These are phyloP conservation scores for Sternarchorhynchus goeldii DNA, from an alignment of 2,797 vertebrate genomes.

Conservation along the genomic window DNA sequence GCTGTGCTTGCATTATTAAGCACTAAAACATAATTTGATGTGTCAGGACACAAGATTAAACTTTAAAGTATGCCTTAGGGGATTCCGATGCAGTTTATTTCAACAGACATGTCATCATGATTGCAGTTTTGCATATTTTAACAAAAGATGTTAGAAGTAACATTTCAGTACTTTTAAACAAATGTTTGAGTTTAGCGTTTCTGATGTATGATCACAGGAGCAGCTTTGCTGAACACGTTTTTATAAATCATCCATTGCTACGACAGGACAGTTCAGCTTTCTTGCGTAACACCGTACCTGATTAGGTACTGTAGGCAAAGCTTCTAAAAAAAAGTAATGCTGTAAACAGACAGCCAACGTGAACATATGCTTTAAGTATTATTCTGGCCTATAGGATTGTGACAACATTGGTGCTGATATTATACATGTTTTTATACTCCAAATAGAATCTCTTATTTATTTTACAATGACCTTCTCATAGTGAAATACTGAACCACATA, in stretches of 20 bases:
- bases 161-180: slow-evolving; percentile 7
- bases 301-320: slow-evolving; percentile 21
- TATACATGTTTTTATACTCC: neutral
- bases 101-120: slow-evolving; percentile 1
- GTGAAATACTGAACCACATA: too few species aligned
- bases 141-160: slow-evolving; percentile 1
- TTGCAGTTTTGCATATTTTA: slow-evolving; percentile 21
- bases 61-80: slow-evolving; percentile 8
- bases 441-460: too few species aligned
- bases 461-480: too few species aligned
- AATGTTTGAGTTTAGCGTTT: neutral
- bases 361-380: slow-evolving; percentile 9
- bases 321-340: neutral
- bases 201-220: slow-evolving; percentile 33
- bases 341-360: neutral
- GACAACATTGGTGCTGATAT: slow-evolving; percentile 16
- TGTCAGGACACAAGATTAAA: slow-evolving; percentile 10
- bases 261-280: slow-evolving; percentile 12
- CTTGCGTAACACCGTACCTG: slow-evolving; percentile 10
- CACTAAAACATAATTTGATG: neutral
- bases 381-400: slow-evolving; percentile 16
- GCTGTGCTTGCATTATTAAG: slow-evolving; percentile 4
- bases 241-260: slow-evolving; percentile 35
- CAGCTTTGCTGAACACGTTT: slow-evolving; percentile 32
- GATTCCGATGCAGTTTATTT: slow-evolving; percentile 21